Percentiles rank a stretch among this genome's conserved stretches.
phyloP scores from a whole-genome alignment of 2,113 vertebrate genomes.

The Sturnira hondurensis region DNA sequence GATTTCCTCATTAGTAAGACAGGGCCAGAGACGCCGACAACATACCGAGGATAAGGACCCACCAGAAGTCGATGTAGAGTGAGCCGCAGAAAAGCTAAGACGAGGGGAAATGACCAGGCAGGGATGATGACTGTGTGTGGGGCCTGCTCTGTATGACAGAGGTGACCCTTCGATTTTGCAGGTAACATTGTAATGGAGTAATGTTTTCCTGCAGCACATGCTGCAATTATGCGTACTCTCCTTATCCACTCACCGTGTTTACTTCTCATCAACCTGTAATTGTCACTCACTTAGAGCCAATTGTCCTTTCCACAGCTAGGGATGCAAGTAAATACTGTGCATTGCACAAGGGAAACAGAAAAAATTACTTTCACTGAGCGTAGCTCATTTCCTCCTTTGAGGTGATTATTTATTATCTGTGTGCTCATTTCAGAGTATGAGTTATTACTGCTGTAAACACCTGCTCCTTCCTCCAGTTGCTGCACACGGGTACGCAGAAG shows the following conservation, averaged over 20 bases:
- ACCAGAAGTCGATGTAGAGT: not conserved
- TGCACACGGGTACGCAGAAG: not conserved
- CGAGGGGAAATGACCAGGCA: not conserved
- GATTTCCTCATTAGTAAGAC: not conserved
- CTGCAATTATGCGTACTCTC: not conserved
- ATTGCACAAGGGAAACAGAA: not conserved
- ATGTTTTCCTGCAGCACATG: not conserved
- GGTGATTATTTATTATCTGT: not conserved
- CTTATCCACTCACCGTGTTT: not conserved
- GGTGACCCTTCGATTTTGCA: not conserved
- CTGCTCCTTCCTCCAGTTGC: not conserved
- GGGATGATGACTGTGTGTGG: not conserved
- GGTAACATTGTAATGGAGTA: not conserved
- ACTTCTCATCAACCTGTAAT: not conserved
- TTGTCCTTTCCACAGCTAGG: not conserved
- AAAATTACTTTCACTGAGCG: not conserved
- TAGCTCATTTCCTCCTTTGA: not conserved
- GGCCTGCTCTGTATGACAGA: not conserved
- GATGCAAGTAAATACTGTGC: not conserved
- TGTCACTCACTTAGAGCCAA: not conserved
- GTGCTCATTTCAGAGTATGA: not conserved
- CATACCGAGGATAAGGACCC: not conserved
- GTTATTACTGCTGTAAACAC: not conserved
- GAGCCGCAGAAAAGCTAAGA: not conserved
- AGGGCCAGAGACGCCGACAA: not conserved